Base-by-base conservation (phyloP, 2,113 vertebrate species). In the Aix galericulata region DNA sequence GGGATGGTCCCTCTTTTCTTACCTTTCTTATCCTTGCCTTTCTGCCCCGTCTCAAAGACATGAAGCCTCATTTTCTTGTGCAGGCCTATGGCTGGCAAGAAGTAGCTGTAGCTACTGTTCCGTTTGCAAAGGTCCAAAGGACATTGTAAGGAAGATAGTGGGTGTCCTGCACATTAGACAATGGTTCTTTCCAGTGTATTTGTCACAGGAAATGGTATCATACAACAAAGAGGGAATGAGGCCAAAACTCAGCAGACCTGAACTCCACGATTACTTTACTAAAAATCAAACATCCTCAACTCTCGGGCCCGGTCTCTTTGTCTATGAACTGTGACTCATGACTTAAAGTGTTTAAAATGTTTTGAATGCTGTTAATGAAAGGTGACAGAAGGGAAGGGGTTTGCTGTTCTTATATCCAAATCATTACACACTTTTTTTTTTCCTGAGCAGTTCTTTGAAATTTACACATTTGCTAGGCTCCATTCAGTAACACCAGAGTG, bases 311-410 rank as follows among this genome's bases (percentile, higher is more conserved):
- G 34, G 25, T 82, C 76, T 76, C 78, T 84, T 79, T 79, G 40
- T 62, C 78, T 86, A 23, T 63, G 85, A 86, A 72, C n/a, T 48
- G 27, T 73, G 40, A 82, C 76, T 85, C 38, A 13, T 82, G 18
- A 79, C 32, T 95, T 82, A 18, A 75, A 36, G 59, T 25, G 36
- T 62, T 90, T 68, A 74, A 93, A 91, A 71, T 55, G 20, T 17
- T 92, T 86, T 62, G 34, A 80, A 23, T 46, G 50, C 8, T 82
- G 32, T 53, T 66, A 94, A 77, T 74, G 46, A 77, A 90, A 91
- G 64, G 50, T 88, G 56, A 46, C 32, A 72, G 34, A 78, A 77
- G n/a, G 46, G 59, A 88, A 71, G 5, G 8, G 63, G 73, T 80
- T 76, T 82, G 50, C 36, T 79, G 6, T 66, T 89, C 32, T 64